Evolutionary conservation across 2,113 vertebrate genomes (phyloP).

Genomic region (Colistium nudipinnis): DNA sequence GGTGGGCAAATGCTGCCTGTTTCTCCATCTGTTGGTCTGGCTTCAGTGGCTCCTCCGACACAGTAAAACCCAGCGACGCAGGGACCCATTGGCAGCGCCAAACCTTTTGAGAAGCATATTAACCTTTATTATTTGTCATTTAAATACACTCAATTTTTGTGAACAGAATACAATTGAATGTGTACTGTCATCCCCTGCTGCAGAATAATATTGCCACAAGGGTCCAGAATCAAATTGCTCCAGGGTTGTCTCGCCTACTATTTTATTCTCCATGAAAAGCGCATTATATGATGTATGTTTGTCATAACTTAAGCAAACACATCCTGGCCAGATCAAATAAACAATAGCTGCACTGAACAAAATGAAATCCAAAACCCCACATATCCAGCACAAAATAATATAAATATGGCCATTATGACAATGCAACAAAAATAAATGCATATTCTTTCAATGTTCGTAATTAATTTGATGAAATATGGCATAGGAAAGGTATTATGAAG

Average conservation of each 20-base stretch:
- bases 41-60: slow-evolving; percentile 77
- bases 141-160: not conserved
- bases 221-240: not conserved
- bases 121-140: slow-evolving; percentile 1
- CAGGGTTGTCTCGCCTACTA: not conserved
- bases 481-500: not conserved
- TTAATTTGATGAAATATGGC: not conserved
- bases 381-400: not conserved
- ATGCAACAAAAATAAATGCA: not conserved
- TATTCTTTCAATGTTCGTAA: not conserved
- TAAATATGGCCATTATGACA: not conserved
- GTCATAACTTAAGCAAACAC: not conserved
- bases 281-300: not conserved
- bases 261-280: not conserved
- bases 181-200: not conserved
- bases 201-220: not conserved
- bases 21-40: slow-evolving; percentile 84
- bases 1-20: slow-evolving; percentile 87
- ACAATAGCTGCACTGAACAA: not conserved
- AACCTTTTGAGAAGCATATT: slow-evolving; percentile 76
- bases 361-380: not conserved
- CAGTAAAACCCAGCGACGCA: slow-evolving; percentile 91
- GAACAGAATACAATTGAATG: not conserved
- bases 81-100: slow-evolving; percentile 84
- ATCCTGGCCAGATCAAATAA: not conserved